Base-by-base conservation (phyloP, 2,797 vertebrate genomes). In the Huso huso region DNA sequence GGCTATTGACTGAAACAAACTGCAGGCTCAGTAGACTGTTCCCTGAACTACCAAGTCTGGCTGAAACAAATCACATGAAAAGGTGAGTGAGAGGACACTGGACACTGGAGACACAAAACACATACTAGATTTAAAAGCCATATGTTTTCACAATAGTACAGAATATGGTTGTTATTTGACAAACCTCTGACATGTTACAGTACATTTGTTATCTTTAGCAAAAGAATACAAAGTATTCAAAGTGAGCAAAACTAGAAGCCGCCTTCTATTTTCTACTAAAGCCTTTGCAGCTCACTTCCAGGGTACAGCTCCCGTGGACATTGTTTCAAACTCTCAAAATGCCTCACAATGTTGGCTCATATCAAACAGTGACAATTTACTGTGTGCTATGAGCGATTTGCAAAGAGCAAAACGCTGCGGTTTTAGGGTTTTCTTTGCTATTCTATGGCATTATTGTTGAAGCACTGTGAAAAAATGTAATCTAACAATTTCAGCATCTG, bases 41-140 rank as follows among this genome's bases (percentile, higher is more conserved):
- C 76, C 68, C 71, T 78, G 66, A 79, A 63, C 7, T n/a, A 58
- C 11, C 12, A 13, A 13, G 53, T 15, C 8, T 48, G 49, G 49
- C 49, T n/a, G 37, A 66, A 59, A 49, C 8, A 10, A 60, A 66
- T 37, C 49, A 59, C 12, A 18, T 50, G 48, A 75, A n/a, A 13
- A 58, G 13, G 55, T 11, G 10, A 11, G 66, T 78, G 71, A 77
- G 75, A 72, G 69, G 68, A 80, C 70, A 58, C 12, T 58, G 55
- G 55, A 58, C 55, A 58, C 37, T 37, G 4, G 37, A n/a, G 13
- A 58, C 55, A 58, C 55, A 11, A 80, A 75, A 78, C 66, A 73
- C 75, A 50, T 8, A 51, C 11, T 13, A 62, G 73, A 82, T 73
- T 81, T 68, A 82, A 86, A 84, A 84, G 78, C 81, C 77, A 71